Percentiles rank a stretch among this genome's conserved stretches.
Evolutionary conservation across 2,888 invertebrate species (phyloP).

Genomic region (Lithophane socia): DNA sequence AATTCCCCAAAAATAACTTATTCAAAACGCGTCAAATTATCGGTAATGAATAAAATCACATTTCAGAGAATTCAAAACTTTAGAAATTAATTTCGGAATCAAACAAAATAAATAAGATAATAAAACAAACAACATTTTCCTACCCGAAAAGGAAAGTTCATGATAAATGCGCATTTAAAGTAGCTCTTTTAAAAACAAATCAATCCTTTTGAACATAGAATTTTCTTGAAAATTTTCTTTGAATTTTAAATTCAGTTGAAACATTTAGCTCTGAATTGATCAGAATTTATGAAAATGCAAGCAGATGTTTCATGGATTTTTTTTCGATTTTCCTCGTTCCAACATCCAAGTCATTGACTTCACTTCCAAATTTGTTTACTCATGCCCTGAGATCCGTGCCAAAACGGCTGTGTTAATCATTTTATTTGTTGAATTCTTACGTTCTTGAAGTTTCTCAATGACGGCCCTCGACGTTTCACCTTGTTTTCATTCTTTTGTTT

Average conservation of each 20-base stretch:
- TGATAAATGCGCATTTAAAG: conserved; percentile 49
- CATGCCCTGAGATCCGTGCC: conserved; percentile 79
- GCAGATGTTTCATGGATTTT: conserved; percentile 69
- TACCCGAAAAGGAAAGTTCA: conserved; percentile 41
- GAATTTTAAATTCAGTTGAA: conserved; percentile 46
- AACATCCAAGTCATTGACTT: conserved; percentile 82
- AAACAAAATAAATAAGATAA: conserved; percentile 48
- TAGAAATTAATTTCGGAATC: conserved; percentile 13
- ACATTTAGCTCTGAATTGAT: conserved; percentile 10
- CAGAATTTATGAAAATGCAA: conserved; percentile 46
- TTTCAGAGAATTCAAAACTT: neutral
- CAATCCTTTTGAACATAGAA: conserved; percentile 19
- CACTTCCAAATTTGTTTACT: conserved; percentile 81
- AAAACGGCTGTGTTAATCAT: conserved; percentile 77
- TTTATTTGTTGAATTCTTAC: conserved; percentile 70
- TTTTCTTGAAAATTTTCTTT: conserved; percentile 4
- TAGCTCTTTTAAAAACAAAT: conserved; percentile 37
- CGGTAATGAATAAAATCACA: neutral
- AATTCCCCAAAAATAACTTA: neutral
- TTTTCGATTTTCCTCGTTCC: conserved; percentile 69
- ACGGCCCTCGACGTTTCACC: conserved; percentile 64
- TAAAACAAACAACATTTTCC: conserved; percentile 55
- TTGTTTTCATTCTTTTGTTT: conserved; percentile 82
- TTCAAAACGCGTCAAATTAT: neutral
- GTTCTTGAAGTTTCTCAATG: conserved; percentile 69